Evolutionary conservation across 1,140 invertebrate genomes (phyloP), one percentile per base, ranked within the genome.

Genomic region (Schmidtea mediterranea): DNA sequence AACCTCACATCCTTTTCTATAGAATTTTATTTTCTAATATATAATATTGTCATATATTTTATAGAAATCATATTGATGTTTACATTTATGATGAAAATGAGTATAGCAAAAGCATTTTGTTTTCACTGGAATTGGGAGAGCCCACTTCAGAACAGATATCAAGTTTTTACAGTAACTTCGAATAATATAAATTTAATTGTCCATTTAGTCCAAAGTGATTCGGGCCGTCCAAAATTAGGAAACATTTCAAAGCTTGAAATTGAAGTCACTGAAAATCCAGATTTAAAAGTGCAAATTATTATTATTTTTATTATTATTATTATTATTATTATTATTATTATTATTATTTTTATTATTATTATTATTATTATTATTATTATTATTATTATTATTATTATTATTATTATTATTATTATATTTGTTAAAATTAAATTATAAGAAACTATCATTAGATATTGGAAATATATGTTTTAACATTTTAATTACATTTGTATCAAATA

Each of bases 51-150:
- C 55, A 59, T 60, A 58, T 62, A 65, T 69, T 58, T 79, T 79
- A 12, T 74, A 92, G 86, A 62, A 78, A 86, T 71, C 68, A 68
- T 50, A 80, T 95, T 57, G 69, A 73, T 21, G 70, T 95, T 49
- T 74, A 74, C 49, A 87, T 97, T 52, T 74, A 83, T 49, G 86
- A 95, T 68, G 82, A 92, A 61, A 86, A 94, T 65, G 86, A 83
- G 59, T 97, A 97, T 60, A 86, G 95, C 63, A 94, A 94, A 65
- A 81, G 86, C 59, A 80, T 87, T 8, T 71, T 79, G 9, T 90
- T 97, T 62, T 84, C 79, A 60, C 75, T 95, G 1, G 77, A 87
- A 62, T 67, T 97, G 3, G 81, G 77, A 13, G 76, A 83, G 54
- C 87, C 89, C 6, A 73, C 75, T 10, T 13, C 19, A 5, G 46